These are phyloP conservation scores for Lepeophtheirus nordmannii DNA, from an alignment of 2,888 invertebrate genomes.

Conservation along the genomic window DNA sequence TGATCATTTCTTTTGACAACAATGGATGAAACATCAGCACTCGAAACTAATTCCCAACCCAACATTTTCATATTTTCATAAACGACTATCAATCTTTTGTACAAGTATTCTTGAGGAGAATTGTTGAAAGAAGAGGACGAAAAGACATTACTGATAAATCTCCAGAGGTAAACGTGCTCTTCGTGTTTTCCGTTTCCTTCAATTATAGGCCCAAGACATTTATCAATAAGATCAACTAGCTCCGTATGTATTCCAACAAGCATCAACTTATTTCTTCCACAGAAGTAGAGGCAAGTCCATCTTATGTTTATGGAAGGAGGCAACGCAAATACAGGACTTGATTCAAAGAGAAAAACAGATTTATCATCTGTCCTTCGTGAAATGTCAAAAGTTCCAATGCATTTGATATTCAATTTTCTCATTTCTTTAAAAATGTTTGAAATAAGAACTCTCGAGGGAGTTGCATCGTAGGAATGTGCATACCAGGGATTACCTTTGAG, in stretches of 20 bases:
- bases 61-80: not conserved
- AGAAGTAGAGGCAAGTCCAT: not conserved
- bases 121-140: not conserved
- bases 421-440: not conserved
- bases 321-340: not conserved
- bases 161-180: not conserved
- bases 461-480: not conserved
- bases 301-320: not conserved
- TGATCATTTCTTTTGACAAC: not conserved
- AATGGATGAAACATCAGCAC: not conserved
- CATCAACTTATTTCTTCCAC: not conserved
- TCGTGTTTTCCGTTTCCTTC: not conserved
- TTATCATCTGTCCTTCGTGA: not conserved
- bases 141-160: not conserved
- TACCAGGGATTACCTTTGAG: conserved; percentile 1
- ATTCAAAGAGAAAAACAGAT: not conserved
- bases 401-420: not conserved
- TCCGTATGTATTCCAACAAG: not conserved
- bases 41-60: not conserved
- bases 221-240: not conserved
- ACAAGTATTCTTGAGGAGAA: not conserved
- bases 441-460: not conserved
- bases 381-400: not conserved
- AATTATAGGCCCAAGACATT: not conserved
- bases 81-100: not conserved